Conservation (phyloP, 2,888 invertebrate genomes). For the Platerodrilus igneus region DNA sequence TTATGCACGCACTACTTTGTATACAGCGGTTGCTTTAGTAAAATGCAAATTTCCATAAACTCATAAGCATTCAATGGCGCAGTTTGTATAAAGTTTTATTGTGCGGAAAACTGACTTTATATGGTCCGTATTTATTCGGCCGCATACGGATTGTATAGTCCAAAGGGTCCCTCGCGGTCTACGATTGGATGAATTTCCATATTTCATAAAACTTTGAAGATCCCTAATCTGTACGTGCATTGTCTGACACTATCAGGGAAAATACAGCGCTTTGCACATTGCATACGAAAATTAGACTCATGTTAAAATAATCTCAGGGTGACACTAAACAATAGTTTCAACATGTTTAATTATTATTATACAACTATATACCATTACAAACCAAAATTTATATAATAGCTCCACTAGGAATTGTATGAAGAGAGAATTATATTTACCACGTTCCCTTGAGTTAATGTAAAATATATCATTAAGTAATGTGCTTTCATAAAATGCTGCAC, state of each 20-base stretch:
- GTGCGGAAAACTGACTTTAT: slow-evolving; percentile 43
- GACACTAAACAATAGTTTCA: background rate
- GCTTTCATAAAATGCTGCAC: too few species aligned
- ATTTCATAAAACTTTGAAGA: slow-evolving; percentile 44
- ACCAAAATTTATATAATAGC: slow-evolving; percentile 13
- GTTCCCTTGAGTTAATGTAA: too few species aligned
- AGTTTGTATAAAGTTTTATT: slow-evolving; percentile 45
- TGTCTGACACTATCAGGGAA: slow-evolving; percentile 26
- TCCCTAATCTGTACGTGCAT: slow-evolving; percentile 32
- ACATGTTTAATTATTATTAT: too few species aligned
- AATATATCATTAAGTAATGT: too few species aligned
- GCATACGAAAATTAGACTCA: background rate
- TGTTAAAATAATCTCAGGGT: slow-evolving; percentile 1
- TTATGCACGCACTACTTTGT: too few species aligned
- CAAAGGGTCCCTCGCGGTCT: slow-evolving; percentile 32
- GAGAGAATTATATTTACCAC: slow-evolving; percentile 9
- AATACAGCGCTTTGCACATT: slow-evolving; percentile 9
- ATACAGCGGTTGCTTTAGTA: slow-evolving; percentile 16
- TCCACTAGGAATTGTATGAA: slow-evolving; percentile 9
- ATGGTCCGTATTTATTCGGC: slow-evolving; percentile 40
- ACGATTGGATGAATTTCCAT: slow-evolving; percentile 43
- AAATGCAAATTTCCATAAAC: slow-evolving; percentile 41
- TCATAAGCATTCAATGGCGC: slow-evolving; percentile 41
- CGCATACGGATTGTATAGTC: slow-evolving; percentile 18
- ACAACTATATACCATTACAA: too few species aligned